Conservation (phyloP, 92 coral and sea anemone genomes). For the Micromussa lordhowensis region DNA sequence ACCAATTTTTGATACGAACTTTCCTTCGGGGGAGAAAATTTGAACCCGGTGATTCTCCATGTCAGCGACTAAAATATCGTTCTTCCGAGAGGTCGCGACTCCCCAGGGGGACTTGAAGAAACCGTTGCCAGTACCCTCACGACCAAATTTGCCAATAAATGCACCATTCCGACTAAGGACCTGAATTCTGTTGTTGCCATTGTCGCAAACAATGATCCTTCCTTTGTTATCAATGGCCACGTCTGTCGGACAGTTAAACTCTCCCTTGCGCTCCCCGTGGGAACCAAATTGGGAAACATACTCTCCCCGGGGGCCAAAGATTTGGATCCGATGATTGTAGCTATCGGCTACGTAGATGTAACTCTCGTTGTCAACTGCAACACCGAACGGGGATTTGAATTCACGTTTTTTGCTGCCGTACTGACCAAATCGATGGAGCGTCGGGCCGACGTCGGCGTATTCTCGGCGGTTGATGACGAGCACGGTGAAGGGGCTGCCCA, state of each 20-base stretch:
- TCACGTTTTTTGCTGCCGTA: slow-evolving; percentile 98
- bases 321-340: slow-evolving; percentile 95
- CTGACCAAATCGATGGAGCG: slow-evolving; percentile 95
- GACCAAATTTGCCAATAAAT: slow-evolving; percentile 97
- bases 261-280: slow-evolving; percentile 98
- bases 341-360: slow-evolving; percentile 96
- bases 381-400: slow-evolving; percentile 97
- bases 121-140: slow-evolving; percentile 96
- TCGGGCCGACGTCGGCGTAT: slow-evolving; percentile 95
- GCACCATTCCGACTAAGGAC: slow-evolving; percentile 90
- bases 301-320: slow-evolving; percentile 93
- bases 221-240: slow-evolving; percentile 87
- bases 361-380: slow-evolving; percentile 87
- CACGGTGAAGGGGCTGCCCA: slow-evolving; percentile 97
- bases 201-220: slow-evolving; percentile 94
- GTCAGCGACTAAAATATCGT: slow-evolving; percentile 95
- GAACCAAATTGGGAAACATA: slow-evolving; percentile 87
- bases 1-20: slow-evolving; percentile 89
- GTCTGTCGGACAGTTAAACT: slow-evolving; percentile 98
- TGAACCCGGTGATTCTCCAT: slow-evolving; percentile 97
- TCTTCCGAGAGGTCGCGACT: slow-evolving; percentile 82
- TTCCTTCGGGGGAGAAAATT: slow-evolving; percentile 89
- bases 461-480: slow-evolving; percentile 97
- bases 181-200: slow-evolving; percentile 96
- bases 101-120: slow-evolving; percentile 99